Percentiles rank a stretch among this genome's conserved stretches.
Conservation (phyloP, 2,113 vertebrate genomes). For the Saccopteryx leptura region DNA sequence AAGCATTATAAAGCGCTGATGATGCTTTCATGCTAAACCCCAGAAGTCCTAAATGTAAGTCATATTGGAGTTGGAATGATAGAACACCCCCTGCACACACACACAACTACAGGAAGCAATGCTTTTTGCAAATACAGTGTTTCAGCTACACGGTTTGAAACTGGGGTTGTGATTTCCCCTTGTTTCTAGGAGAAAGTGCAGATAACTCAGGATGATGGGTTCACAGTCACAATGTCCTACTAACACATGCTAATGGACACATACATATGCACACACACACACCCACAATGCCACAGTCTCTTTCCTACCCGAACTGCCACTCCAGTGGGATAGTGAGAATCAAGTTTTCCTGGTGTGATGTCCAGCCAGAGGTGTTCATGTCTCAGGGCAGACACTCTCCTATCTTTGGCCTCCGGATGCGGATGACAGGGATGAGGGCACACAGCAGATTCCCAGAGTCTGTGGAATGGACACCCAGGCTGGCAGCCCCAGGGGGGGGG, state of each 20-base stretch:
- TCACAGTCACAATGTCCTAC: not conserved
- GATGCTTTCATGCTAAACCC: not conserved
- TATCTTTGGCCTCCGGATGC: not conserved
- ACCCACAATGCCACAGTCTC: accelerated
- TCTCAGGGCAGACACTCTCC: not conserved
- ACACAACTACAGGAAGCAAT: not conserved
- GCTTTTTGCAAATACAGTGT: not conserved
- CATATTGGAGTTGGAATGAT: not conserved
- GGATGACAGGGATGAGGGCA: not conserved
- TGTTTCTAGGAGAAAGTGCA: not conserved
- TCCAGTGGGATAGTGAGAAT: not conserved
- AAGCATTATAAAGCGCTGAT: not conserved
- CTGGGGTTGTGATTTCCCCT: not conserved
- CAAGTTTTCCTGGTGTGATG: not conserved
- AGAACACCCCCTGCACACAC: not conserved
- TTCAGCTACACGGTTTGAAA: not conserved
- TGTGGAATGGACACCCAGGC: not conserved
- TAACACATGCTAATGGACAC: not conserved
- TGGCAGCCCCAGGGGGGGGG: not conserved
- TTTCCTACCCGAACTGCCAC: not conserved
- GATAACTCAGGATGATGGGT: not conserved
- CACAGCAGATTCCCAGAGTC: not conserved
- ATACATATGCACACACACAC: not conserved
- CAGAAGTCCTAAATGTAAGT: not conserved
- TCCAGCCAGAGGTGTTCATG: not conserved